Percentiles rank a stretch among this genome's conserved stretches.
phyloP scores from a whole-genome alignment of 2,888 invertebrate species.

The Meliscaeva auricollis region DNA sequence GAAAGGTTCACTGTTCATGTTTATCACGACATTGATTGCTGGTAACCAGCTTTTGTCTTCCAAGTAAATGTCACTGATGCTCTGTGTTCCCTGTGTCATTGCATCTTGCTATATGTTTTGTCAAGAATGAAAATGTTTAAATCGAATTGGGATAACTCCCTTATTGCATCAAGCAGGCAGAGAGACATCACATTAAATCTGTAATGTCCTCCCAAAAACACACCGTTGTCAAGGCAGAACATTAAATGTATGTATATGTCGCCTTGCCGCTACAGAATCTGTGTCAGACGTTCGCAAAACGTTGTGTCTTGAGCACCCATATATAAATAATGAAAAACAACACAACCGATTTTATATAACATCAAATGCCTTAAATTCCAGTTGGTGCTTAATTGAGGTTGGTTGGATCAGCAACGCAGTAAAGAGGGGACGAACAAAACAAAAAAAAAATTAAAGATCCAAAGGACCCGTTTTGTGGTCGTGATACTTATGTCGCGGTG shows the following conservation, averaged over 20 bases:
- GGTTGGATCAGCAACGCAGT: constrained; percentile 14
- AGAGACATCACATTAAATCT: constrained; percentile 56
- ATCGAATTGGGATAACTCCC: constrained; percentile 63
- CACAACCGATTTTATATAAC: constrained; percentile 59
- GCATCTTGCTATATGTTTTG: neutral
- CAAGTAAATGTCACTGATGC: constrained; percentile 55
- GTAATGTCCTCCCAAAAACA: constrained; percentile 60
- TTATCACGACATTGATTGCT: constrained; percentile 66
- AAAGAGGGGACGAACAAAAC: neutral
- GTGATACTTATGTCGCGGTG: constrained; percentile 72
- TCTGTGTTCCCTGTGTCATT: neutral
- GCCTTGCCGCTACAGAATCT: constrained; percentile 70
- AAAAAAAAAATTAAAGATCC: constrained; percentile 6
- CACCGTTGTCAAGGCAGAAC: constrained; percentile 17
- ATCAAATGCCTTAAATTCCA: constrained; percentile 69
- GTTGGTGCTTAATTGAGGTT: constrained; percentile 75
- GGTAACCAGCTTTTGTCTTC: constrained; percentile 60
- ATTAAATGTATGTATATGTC: constrained; percentile 70
- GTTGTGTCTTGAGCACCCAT: constrained; percentile 51
- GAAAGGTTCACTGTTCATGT: constrained; percentile 44
- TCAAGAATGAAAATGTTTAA: constrained; percentile 61
- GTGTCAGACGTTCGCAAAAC: constrained; percentile 66
- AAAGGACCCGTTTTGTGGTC: constrained; percentile 36
- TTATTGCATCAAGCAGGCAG: constrained; percentile 13
- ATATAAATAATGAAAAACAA: constrained; percentile 18